phyloP scores from a whole-genome alignment of 2,888 invertebrate genomes.

The Tetragonula carbonaria region DNA sequence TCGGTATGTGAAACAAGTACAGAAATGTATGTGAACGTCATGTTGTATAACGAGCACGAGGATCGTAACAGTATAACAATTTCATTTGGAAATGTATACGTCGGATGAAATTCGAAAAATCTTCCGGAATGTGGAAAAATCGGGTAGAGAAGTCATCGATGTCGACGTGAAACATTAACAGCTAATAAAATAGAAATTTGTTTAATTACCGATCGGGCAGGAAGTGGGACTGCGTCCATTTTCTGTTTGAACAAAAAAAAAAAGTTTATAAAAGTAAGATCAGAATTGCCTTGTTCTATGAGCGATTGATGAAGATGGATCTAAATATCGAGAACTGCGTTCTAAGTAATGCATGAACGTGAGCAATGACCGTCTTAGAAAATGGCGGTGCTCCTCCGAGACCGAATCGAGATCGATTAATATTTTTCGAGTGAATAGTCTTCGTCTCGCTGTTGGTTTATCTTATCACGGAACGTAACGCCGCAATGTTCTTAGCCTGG shows the following conservation, averaged over 20 bases:
- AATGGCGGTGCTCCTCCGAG: neutral
- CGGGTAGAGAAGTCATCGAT: neutral
- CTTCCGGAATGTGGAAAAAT: neutral
- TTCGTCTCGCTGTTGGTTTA: neutral
- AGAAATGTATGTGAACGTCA: neutral
- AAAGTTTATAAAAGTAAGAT: neutral
- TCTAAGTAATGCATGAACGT: neutral
- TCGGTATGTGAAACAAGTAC: neutral
- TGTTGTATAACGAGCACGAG: neutral
- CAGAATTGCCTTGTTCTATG: neutral
- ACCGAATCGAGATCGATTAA: neutral
- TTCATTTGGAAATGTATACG: neutral
- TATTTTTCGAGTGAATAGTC: neutral
- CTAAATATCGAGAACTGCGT: neutral
- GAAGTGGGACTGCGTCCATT: conserved; percentile 37
- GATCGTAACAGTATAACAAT: neutral
- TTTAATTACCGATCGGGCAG: conserved; percentile 44
- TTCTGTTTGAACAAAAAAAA: conserved; percentile 41
- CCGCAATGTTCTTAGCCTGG: too few species aligned
- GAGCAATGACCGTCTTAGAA: neutral
- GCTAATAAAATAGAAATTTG: conserved; percentile 26
- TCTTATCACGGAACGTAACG: neutral
- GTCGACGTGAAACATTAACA: neutral
- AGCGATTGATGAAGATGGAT: conserved; percentile 9
- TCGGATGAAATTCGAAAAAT: neutral